Base-by-base conservation (phyloP, 2,113 vertebrate species). In the Morone chrysops region DNA sequence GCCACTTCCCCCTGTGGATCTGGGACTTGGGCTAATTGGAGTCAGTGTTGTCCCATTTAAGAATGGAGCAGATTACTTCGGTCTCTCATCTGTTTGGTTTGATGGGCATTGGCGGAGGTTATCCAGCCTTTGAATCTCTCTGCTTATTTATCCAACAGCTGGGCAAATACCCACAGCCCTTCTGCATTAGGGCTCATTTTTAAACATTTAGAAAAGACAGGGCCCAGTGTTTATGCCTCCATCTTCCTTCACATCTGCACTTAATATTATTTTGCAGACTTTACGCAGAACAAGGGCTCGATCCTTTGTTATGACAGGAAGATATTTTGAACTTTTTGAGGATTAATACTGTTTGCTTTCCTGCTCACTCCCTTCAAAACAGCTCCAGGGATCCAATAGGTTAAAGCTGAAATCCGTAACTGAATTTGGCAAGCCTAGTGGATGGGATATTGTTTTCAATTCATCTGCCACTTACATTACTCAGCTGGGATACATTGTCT, bases 341-440 rank as follows among this genome's bases (percentile, higher is more conserved):
- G 89, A 94, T 94, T 95, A 94, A 95, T 94, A 93, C 85, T 94
- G 94, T 94, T 95, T 95, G 90, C 92, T 94, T 94, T 94, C 88
- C 90, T 90, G 89, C 82, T 89, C 86, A 85, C 84, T 84, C 90
- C 78, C 90, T 85, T 89, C 86, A 87, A 94, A 94, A 93, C 91
- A 92, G 89, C 89, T 89, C 66, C 75, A 12, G 86, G 83, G 90
- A 88, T 82, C 72, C 89, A 79, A 80, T 86, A 82, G 90, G 83
- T 88, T 91, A 88, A 84, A 89, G 81, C 81, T 61, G 80, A 90
- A 91, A 89, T 87, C 82, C 75, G 73, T 79, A 83, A 85, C 84
- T 90, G 86, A 91, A 84, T 90, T 89, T 89, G 88, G 92, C 85
- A 61, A 78, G 74, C 51, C 59, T 0, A 54, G 86, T 40, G 43